A percentile compares a stretch with the other conserved stretches of the same genome.
These are phyloP conservation scores for Nothoprocta perdicaria DNA, from an alignment of 2,113 vertebrate genomes.

Conservation along the genomic window DNA sequence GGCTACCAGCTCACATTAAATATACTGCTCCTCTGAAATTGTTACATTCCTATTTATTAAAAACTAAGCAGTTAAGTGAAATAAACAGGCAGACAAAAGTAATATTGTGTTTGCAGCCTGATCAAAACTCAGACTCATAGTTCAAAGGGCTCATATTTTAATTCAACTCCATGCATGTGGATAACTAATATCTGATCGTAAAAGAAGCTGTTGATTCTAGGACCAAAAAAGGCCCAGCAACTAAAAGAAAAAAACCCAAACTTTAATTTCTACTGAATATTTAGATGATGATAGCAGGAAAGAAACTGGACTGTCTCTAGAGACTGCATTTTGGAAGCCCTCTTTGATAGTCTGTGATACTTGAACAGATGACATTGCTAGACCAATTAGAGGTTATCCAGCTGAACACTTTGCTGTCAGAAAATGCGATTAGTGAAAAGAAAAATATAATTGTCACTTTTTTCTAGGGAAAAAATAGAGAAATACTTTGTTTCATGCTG, in stretches of 20 bases:
- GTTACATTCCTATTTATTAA: neutral
- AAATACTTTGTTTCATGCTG: neutral
- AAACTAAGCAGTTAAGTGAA: neutral
- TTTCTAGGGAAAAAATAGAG: neutral
- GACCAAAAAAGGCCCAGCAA: neutral
- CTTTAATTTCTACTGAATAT: neutral
- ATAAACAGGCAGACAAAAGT: neutral
- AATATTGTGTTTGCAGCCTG: neutral
- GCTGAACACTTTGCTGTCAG: conserved; percentile 15
- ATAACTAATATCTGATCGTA: neutral
- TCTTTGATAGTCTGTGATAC: neutral
- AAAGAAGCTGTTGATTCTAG: neutral
- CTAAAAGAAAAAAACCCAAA: neutral
- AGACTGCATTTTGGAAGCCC: neutral
- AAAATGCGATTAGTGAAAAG: conserved; percentile 6
- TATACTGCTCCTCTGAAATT: neutral
- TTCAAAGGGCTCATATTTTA: neutral
- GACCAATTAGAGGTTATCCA: conserved; percentile 2
- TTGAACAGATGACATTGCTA: conserved; percentile 1
- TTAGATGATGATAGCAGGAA: neutral
- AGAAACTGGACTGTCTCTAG: neutral
- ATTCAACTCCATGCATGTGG: neutral
- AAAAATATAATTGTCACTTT: neutral
- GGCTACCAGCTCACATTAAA: neutral
- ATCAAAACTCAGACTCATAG: neutral